Base-by-base conservation (phyloP, 2,888 invertebrate species). In the Panzeria rudis region DNA sequence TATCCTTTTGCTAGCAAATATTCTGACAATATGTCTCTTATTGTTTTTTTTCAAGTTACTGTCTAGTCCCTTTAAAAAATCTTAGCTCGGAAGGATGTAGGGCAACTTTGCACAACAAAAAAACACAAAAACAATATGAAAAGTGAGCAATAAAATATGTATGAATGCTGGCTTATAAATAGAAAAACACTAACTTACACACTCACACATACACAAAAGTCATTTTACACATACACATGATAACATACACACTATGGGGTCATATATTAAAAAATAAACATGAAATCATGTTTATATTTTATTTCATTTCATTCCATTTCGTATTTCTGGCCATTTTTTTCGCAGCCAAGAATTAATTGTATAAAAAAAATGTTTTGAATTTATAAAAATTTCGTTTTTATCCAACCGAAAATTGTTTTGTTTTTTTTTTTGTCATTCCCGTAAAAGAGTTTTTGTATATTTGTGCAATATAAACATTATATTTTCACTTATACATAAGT, bases 241-340 rank as follows among this genome's bases (percentile, higher is more conserved):
- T 32, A 17, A 35, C 44, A 54, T 35, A 32, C 64, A 56, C 66
- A 68, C 64, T 59, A 38, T 72, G 76, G 61, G 81, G 66, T 71
- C 72, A 68, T 66, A 72, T 61, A 81, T 81, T 84, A 80, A 84
- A 80, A 84, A 81, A 81, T 68, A 84, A 81, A 76, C 61, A 80
- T 38, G 72, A 80, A 76, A 71, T 84, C 76, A 59, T 84, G 76
- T 81, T 81, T 81, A 64, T 76, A 83, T 83, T 69, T 82, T 78
- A 75, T 73, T 72, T 80, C n/a, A 75, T 73, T 72, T 80, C n/a
- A 25, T 69, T 62, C 44, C 59, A 44, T 61, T 62, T 69, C 35
- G 11, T 73, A 64, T 62, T 47, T 15, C 20, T 59, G 56, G 5
- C 35, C 47, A 11, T 9, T 79, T 29, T 61, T 62, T 64, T 50